Evolutionary conservation across 2,797 vertebrate genomes (phyloP).

Genomic region (Notamacropus eugenii): DNA sequence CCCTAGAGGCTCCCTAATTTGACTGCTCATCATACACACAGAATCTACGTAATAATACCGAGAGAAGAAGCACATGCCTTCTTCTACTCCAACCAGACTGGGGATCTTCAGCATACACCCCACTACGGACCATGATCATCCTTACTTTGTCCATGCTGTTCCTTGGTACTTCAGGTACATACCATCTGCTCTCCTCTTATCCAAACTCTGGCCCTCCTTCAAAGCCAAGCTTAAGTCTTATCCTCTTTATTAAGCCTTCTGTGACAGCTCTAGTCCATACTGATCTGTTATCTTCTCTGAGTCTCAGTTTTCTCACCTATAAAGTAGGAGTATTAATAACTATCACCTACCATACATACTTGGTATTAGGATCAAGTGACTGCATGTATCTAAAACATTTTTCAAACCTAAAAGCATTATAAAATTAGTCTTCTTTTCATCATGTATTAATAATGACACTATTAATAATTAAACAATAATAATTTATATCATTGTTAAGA

Average conservation of each 20-base stretch:
- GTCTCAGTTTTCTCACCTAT: neutral
- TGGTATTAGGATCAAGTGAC: neutral
- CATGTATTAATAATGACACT: neutral
- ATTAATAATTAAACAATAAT: neutral
- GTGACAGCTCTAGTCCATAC: neutral
- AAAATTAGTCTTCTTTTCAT: neutral
- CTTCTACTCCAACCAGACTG: neutral
- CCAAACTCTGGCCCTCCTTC: neutral
- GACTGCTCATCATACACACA: neutral
- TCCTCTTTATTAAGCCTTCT: neutral
- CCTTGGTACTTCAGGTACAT: neutral
- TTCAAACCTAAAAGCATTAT: neutral
- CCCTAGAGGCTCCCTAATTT: neutral
- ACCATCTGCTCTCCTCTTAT: neutral
- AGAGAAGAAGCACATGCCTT: neutral
- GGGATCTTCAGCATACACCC: neutral
- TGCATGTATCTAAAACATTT: neutral
- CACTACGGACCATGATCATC: neutral
- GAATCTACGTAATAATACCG: neutral
- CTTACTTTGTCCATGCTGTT: neutral
- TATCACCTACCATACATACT: neutral
- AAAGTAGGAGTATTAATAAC: neutral
- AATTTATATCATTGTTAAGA: neutral
- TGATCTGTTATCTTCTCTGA: neutral
- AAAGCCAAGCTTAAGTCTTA: neutral